Conservation (phyloP, 2,797 vertebrate genomes). For the Dendrocincla fuliginosa region DNA sequence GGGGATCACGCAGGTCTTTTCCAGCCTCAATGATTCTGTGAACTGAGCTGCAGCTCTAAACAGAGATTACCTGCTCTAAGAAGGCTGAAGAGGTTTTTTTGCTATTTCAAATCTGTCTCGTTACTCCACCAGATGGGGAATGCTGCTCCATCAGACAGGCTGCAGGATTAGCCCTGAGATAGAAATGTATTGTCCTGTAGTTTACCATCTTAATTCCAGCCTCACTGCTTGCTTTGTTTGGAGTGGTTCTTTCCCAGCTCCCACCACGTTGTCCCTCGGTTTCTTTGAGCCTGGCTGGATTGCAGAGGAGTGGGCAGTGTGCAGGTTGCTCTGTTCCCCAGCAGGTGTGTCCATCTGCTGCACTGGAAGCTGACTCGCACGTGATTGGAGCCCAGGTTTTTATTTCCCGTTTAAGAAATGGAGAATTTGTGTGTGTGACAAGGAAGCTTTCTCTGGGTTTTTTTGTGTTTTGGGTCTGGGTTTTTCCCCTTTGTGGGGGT, state of each 20-base stretch:
- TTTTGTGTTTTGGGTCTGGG: neutral
- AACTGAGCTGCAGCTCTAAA: neutral
- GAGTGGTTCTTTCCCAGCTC: neutral
- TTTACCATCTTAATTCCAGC: neutral
- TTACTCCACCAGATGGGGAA: neutral
- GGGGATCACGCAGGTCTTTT: neutral
- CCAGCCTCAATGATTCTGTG: neutral
- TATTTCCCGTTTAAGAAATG: neutral
- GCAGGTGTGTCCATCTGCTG: neutral
- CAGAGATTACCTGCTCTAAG: neutral
- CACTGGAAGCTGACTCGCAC: neutral
- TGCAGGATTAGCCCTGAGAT: neutral
- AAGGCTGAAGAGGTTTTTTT: neutral
- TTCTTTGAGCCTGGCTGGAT: neutral
- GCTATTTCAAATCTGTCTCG: fast-evolving
- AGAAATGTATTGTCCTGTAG: neutral
- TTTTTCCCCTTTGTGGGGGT: neutral
- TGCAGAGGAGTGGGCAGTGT: neutral
- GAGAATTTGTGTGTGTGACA: neutral
- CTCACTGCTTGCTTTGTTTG: neutral
- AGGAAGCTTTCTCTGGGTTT: neutral
- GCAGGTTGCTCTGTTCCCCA: neutral
- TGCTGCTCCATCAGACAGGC: neutral
- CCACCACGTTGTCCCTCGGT: fast-evolving
- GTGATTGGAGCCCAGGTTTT: neutral